Percentiles rank a stretch among this genome's conserved stretches.
Evolutionary conservation across 2,113 vertebrate species (phyloP).

Genomic region (Noturus placidus): DNA sequence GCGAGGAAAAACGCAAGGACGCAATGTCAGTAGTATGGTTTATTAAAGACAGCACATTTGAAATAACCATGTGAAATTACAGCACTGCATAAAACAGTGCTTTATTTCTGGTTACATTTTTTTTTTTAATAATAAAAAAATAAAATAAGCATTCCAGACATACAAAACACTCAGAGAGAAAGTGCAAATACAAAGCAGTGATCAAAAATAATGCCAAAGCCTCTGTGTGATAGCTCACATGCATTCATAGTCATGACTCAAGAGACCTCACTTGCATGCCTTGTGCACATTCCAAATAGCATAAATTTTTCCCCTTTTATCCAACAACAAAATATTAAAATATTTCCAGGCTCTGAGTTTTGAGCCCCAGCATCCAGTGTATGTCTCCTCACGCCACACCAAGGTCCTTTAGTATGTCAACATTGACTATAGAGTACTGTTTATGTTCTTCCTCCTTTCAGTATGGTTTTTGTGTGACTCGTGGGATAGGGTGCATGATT

Average conservation of each 20-base stretch:
- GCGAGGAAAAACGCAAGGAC: too few species aligned
- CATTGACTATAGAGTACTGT: background rate
- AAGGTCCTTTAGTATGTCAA: constrained; percentile 15
- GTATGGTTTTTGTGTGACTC: constrained; percentile 51
- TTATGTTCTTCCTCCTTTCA: constrained; percentile 38
- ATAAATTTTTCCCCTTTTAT: background rate
- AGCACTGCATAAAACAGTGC: constrained; percentile 56
- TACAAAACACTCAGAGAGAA: background rate
- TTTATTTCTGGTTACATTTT: constrained; percentile 14
- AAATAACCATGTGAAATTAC: constrained; percentile 11
- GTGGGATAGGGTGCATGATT: constrained; percentile 59
- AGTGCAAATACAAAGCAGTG: constrained; percentile 1
- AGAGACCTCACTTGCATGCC: background rate
- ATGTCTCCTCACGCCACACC: background rate
- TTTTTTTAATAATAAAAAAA: constrained; percentile 8
- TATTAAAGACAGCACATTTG: constrained; percentile 47
- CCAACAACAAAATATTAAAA: background rate
- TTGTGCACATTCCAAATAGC: background rate
- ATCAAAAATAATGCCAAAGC: background rate
- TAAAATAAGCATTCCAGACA: background rate
- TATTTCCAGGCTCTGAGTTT: background rate
- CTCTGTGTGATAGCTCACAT: background rate
- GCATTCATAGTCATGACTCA: background rate
- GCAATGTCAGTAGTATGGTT: constrained; percentile 34
- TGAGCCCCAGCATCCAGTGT: background rate